A percentile compares a stretch with the other conserved stretches of the same genome.
Evolutionary conservation across 2,797 vertebrate species (phyloP).

Genomic region (Rhinichthys osculus): DNA sequence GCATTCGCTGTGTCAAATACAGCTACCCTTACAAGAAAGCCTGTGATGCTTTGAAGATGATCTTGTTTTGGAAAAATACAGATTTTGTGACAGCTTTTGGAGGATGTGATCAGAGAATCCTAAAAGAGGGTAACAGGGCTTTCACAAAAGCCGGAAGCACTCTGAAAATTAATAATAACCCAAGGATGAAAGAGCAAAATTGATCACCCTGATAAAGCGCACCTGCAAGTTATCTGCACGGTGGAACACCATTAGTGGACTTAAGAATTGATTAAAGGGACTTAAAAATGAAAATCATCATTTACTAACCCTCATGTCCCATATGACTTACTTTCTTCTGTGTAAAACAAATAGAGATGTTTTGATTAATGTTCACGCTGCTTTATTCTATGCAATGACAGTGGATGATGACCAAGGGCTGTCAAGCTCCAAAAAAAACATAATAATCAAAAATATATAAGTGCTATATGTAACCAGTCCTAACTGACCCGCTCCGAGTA

Average conservation of each 20-base stretch:
- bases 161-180: conserved; percentile 33
- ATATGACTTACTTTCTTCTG: not conserved
- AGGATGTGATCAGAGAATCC: conserved; percentile 44
- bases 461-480: not conserved
- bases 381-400: not conserved
- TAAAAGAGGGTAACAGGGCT: conserved; percentile 39
- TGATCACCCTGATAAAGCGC: conserved; percentile 34
- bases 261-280: not conserved
- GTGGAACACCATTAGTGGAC: conserved; percentile 12
- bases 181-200: conserved; percentile 40
- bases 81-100: conserved; percentile 22
- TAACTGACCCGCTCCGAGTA: too few species aligned
- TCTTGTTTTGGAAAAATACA: conserved; percentile 36
- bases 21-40: conserved; percentile 27
- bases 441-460: not conserved
- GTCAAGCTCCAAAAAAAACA: not conserved
- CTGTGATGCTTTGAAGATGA: conserved; percentile 25
- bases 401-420: not conserved
- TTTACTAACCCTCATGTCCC: conserved; percentile 1
- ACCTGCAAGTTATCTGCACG: conserved; percentile 24
- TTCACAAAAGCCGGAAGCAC: conserved; percentile 27
- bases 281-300: not conserved
- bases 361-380: not conserved
- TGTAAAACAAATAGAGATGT: not conserved
- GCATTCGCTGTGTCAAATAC: conserved; percentile 33